A percentile compares a stretch with the other conserved stretches of the same genome.
phyloP scores from a whole-genome alignment of 1,140 invertebrate genomes.

The Caenorhabditis remanei region DNA sequence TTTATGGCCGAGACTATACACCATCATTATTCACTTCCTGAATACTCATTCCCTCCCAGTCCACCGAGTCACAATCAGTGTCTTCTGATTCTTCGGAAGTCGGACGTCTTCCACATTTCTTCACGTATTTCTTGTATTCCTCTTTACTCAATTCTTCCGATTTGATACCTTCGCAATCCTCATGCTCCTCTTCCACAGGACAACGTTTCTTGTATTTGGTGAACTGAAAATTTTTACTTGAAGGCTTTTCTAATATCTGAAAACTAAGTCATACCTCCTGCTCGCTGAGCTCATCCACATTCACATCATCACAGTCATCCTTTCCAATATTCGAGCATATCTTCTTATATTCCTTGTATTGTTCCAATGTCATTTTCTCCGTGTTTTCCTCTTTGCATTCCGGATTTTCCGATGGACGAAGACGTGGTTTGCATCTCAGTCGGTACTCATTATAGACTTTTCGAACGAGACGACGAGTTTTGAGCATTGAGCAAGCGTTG shows the following conservation, averaged over 20 bases:
- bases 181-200: neutral
- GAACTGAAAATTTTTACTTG: neutral
- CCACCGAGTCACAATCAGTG: neutral
- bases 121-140: constrained; percentile 33
- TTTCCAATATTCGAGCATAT: neutral
- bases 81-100: neutral
- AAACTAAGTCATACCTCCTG: neutral
- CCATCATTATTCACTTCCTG: neutral
- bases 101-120: constrained; percentile 36
- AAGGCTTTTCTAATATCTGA: neutral
- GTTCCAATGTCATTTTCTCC: constrained; percentile 27
- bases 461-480: constrained; percentile 25
- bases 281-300: constrained; percentile 3
- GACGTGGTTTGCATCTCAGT: constrained; percentile 29
- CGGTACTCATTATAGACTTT: constrained; percentile 32
- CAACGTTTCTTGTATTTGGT: neutral
- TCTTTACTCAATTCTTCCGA: neutral
- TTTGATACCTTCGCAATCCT: constrained; percentile 11
- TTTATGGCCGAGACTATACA: neutral
- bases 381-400: neutral
- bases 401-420: neutral
- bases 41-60: neutral
- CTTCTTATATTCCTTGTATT: constrained; percentile 24
- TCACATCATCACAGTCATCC: constrained; percentile 5
- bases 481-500: constrained; percentile 35